Evolutionary conservation across 2,888 invertebrate genomes (phyloP).

Genomic region (Lycocerus yunnanus): DNA sequence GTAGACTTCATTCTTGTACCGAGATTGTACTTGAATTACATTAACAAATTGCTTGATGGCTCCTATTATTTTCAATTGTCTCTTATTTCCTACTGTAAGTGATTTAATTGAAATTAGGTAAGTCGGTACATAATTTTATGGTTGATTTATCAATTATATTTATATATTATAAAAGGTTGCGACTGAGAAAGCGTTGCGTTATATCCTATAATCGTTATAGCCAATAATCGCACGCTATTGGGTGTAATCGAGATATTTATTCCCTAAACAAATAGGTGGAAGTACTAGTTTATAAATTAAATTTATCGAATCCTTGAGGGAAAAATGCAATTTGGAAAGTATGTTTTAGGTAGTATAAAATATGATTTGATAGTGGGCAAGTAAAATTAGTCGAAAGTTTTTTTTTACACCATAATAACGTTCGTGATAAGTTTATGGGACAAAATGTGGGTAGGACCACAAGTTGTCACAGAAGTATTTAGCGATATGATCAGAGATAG

Average conservation of each 20-base stretch:
- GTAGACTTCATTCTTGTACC: neutral
- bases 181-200: neutral
- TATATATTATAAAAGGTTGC: no score
- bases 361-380: neutral
- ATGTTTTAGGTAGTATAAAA: no score
- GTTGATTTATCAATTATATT: no score
- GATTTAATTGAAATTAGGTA: no score
- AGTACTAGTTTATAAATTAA: slow-evolving; percentile 1
- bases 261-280: slow-evolving; percentile 15
- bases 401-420: neutral
- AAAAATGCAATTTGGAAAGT: neutral
- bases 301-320: neutral
- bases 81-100: neutral
- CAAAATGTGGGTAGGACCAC: neutral
- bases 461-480: neutral
- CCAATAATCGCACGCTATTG: slow-evolving; percentile 11
- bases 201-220: neutral
- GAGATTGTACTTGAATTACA: neutral
- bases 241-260: slow-evolving; percentile 21
- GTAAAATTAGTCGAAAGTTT: neutral
- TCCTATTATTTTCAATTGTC: neutral
- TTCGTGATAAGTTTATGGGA: neutral
- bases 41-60: neutral
- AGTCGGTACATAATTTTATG: no score
- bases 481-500: neutral